Base-by-base conservation (phyloP, 2,113 vertebrate species). In the Paralichthys olivaceus region DNA sequence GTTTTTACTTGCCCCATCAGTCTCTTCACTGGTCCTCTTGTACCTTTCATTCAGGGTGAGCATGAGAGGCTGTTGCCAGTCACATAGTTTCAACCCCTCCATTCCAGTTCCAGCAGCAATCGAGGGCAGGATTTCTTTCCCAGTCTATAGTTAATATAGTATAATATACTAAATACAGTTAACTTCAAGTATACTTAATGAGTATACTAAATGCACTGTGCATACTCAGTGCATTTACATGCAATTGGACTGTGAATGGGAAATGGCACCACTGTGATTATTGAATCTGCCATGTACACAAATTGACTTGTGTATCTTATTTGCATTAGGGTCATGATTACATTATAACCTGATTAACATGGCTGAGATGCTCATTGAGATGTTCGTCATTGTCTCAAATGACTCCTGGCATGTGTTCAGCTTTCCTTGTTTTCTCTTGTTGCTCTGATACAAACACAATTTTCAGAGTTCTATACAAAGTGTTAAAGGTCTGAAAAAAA, bases 241-340 rank as follows among this genome's bases (percentile, higher is more conserved):
- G 19, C 20, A 65, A 15, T 61, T 70, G 32, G 12, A 56, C 58
- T 69, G 23, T 29, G 75, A 73, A 43, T 28, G 28, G 60, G 57
- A 28, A 54, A 49, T 64, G 60, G 28, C 55, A 54, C 15, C 58
- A 22, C 15, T 43, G 40, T 76, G 61, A 70, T 70, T 70, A 83
- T 72, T 78, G 62, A 75, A 85, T 49, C 74, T 79, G 86, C 74
- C 69, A 68, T 71, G 51, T 77, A 54, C 68, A 69, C 62, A 80
- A 58, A 71, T 68, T 69, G 69, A 62, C 64, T 76, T 81, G 57
- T 81, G 85, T 64, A 54, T 85, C 79, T 78, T 80, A 62, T 81
- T 85, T 85, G 26, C 64, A 69, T 68, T 32, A 26, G 57, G 71
- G 55, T 84, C 45, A 61, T 84, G 69, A 86, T 87, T 78, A 45